Conservation (phyloP, 2,797 vertebrate genomes). For the Stomatorhinus walkeri region DNA sequence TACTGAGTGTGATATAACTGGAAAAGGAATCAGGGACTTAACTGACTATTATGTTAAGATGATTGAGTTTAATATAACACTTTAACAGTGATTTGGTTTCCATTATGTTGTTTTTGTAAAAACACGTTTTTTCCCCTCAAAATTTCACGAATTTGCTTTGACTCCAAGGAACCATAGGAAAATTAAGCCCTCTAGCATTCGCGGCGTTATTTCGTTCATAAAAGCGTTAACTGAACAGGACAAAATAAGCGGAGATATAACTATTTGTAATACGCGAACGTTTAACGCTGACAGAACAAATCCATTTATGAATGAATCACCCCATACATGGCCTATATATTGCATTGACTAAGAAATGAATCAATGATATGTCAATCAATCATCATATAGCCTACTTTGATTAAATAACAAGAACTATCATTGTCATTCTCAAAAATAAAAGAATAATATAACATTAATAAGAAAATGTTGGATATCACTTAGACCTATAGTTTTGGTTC, state of each 20-base stretch:
- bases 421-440: neutral
- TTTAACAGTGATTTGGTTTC: neutral
- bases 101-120: neutral
- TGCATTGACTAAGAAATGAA: neutral
- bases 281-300: neutral
- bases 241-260: neutral
- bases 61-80: neutral
- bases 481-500: neutral
- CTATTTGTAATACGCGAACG: neutral
- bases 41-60: neutral
- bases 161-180: neutral
- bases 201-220: neutral
- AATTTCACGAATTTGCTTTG: neutral
- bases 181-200: neutral
- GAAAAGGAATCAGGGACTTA: neutral
- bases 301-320: neutral
- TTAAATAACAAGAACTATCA: neutral
- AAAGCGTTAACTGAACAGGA: neutral
- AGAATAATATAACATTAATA: neutral
- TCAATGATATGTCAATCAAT: neutral
- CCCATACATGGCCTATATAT: neutral
- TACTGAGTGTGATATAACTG: neutral
- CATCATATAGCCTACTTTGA: neutral
- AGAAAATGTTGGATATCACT: neutral
- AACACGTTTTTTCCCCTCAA: neutral